These are phyloP conservation scores for Galerucella nymphaeae DNA, from an alignment of 2,888 invertebrate species.

Conservation along the genomic window DNA sequence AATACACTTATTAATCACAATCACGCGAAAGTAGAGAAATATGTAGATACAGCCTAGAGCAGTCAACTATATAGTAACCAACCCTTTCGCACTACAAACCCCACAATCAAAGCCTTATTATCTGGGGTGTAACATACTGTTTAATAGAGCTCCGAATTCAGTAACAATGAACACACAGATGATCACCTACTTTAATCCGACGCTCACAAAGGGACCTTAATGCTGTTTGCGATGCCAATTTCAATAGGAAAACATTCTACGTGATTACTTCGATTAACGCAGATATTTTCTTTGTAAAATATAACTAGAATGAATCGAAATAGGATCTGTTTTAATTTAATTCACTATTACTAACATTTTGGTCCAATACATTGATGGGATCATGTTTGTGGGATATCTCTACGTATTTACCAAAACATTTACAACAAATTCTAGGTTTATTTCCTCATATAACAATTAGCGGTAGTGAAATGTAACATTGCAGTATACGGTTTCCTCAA, in stretches of 20 bases:
- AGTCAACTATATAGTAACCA: slow-evolving; percentile 11
- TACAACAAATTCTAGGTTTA: no score
- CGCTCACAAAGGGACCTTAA: slow-evolving; percentile 39
- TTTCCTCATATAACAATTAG: no score
- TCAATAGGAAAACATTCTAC: slow-evolving; percentile 36
- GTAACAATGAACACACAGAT: slow-evolving; percentile 49
- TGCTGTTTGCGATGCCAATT: slow-evolving; percentile 39
- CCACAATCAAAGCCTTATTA: slow-evolving; percentile 59
- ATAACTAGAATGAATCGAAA: neutral
- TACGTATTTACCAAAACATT: no score
- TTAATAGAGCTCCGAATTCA: slow-evolving; percentile 53
- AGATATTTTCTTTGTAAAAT: neutral
- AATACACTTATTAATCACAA: slow-evolving; percentile 8
- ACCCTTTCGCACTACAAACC: slow-evolving; percentile 40
- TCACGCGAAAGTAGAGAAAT: neutral
- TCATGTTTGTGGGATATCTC: no score
- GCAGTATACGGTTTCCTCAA: no score
- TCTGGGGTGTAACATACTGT: slow-evolving; percentile 57
- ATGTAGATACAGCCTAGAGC: slow-evolving; percentile 3
- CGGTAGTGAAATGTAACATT: no score
- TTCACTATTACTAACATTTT: no score
- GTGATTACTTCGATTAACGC: slow-evolving; percentile 36
- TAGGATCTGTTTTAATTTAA: neutral
- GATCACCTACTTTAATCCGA: slow-evolving; percentile 48
- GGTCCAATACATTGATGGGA: no score